Conservation (phyloP, 2,113 vertebrate genomes). For the Alectura lathami region DNA sequence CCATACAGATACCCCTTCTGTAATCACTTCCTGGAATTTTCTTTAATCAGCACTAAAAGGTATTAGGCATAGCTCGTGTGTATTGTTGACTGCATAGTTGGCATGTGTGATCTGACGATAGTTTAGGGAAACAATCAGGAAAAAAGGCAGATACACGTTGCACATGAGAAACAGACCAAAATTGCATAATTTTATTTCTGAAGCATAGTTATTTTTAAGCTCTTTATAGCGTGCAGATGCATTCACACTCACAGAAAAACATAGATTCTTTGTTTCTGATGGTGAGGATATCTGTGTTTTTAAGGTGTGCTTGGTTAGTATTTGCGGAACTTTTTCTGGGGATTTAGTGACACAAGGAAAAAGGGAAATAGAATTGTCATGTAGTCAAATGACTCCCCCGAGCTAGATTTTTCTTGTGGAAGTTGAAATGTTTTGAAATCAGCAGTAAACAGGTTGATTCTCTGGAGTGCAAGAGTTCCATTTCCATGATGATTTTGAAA, state of each 20-base stretch:
- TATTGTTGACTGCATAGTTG: conserved; percentile 25
- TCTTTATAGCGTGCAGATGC: background rate
- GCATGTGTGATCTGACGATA: background rate
- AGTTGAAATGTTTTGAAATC: conserved; percentile 1
- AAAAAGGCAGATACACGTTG: background rate
- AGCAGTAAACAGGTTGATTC: conserved; percentile 12
- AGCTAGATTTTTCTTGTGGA: background rate
- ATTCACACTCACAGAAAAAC: background rate
- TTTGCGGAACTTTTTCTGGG: background rate
- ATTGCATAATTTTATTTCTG: background rate
- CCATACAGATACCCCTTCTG: background rate
- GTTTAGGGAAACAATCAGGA: background rate
- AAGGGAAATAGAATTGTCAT: background rate
- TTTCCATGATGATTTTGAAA: conserved; percentile 8
- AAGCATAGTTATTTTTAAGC: conserved; percentile 25
- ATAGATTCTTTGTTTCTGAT: background rate
- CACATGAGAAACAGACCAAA: background rate
- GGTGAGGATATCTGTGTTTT: background rate
- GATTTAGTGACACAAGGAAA: background rate
- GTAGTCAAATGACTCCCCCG: background rate
- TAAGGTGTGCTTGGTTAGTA: background rate
- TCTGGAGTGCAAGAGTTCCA: background rate
- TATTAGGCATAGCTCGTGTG: conserved; percentile 30
- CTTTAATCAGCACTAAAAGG: conserved; percentile 46
- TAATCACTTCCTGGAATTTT: conserved; percentile 55